phyloP scores from a whole-genome alignment of 2,888 invertebrate species.

The Acleris sparsana region DNA sequence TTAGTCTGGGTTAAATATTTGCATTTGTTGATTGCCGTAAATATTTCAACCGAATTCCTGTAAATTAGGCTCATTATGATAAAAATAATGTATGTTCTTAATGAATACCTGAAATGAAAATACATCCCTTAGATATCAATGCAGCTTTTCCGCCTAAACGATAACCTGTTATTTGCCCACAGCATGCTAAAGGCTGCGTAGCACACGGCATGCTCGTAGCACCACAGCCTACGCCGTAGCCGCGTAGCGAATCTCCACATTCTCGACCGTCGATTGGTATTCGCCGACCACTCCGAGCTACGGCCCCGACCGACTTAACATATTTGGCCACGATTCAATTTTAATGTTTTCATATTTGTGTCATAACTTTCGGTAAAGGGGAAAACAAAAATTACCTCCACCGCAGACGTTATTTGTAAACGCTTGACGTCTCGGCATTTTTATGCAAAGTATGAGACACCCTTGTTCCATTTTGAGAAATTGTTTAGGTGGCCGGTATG shows the following conservation, averaged over 20 bases:
- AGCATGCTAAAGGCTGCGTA: conserved; percentile 35
- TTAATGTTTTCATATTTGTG: conserved; percentile 79
- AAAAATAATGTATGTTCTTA: too few relatives aligned
- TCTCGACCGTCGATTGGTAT: conserved; percentile 61
- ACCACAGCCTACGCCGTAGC: conserved; percentile 67
- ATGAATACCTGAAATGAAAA: not conserved
- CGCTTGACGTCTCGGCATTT: conserved; percentile 77
- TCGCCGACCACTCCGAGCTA: conserved; percentile 61
- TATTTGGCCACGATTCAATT: conserved; percentile 79
- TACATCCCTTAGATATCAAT: too few relatives aligned
- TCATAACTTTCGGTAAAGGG: conserved; percentile 74
- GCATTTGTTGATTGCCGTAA: not conserved
- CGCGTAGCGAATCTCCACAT: conserved; percentile 30
- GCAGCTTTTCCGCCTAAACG: not conserved
- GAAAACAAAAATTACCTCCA: conserved; percentile 74
- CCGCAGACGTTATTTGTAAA: conserved; percentile 77
- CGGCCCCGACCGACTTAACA: conserved; percentile 70
- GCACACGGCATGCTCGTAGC: conserved; percentile 33
- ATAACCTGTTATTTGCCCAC: conserved; percentile 1
- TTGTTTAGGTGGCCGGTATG: conserved; percentile 71
- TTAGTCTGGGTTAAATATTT: not conserved
- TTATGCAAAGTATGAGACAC: conserved; percentile 71
- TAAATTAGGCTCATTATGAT: too few relatives aligned
- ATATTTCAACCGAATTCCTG: too few relatives aligned
- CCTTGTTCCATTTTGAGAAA: conserved; percentile 69